phyloP scores from a whole-genome alignment of 2,113 vertebrate species.

The Gnathonemus echidnorhynchus region DNA sequence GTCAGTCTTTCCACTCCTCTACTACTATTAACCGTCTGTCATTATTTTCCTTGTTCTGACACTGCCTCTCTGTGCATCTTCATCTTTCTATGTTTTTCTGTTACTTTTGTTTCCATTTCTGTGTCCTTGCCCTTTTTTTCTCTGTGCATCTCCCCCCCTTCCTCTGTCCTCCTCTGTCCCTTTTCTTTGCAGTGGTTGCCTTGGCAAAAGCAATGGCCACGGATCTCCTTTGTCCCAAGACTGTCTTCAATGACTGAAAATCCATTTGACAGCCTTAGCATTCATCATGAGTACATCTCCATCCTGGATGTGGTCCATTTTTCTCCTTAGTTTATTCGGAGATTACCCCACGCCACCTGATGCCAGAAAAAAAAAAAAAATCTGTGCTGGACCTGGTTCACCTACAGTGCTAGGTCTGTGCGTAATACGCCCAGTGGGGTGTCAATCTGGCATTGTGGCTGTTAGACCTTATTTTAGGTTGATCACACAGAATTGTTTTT shows the following conservation, averaged over 20 bases:
- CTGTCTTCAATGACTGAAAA: background rate
- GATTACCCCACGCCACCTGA: background rate
- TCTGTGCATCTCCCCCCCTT: conserved; percentile 11
- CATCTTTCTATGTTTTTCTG: conserved; percentile 6
- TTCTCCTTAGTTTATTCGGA: conserved; percentile 1
- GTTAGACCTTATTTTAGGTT: conserved; percentile 5
- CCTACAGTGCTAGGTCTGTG: background rate
- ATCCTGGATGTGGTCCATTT: background rate
- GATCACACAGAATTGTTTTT: background rate
- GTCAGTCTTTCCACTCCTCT: background rate
- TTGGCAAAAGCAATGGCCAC: background rate
- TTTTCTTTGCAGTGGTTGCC: conserved; percentile 9
- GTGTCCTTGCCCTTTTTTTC: conserved; percentile 20
- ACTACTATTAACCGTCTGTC: background rate
- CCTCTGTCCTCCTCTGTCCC: conserved; percentile 9
- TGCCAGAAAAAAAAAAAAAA: background rate
- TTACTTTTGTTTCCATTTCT: conserved; percentile 17
- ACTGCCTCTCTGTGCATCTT: conserved; percentile 48
- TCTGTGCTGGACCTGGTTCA: background rate
- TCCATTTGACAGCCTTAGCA: background rate
- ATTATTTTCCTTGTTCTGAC: conserved; percentile 31
- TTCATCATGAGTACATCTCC: background rate
- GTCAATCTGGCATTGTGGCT: background rate
- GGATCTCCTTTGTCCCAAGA: background rate
- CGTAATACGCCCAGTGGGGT: background rate